phyloP scores from a whole-genome alignment of 2,113 vertebrate genomes.

The Alethe diademata region DNA sequence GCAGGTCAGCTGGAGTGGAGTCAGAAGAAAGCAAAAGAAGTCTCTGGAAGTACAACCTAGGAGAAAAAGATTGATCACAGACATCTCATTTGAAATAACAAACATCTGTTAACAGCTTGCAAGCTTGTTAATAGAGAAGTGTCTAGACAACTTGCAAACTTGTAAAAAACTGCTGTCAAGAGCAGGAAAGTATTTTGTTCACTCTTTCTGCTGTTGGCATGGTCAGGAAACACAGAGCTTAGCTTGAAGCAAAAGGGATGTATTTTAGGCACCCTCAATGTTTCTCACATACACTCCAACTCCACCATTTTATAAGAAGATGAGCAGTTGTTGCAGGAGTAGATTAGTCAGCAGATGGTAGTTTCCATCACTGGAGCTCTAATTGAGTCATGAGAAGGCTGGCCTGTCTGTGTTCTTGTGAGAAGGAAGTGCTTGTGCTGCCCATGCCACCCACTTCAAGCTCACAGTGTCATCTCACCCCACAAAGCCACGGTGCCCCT shows the following conservation, averaged over 20 bases:
- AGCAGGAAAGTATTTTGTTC: not conserved
- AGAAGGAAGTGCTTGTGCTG: not conserved
- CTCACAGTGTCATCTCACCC: not conserved
- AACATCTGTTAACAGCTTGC: not conserved
- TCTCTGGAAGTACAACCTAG: not conserved
- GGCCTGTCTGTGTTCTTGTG: not conserved
- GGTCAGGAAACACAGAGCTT: not conserved
- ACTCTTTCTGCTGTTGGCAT: not conserved
- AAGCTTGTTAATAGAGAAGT: not conserved
- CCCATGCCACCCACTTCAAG: not conserved
- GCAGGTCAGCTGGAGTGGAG: not conserved
- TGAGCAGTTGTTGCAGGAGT: not conserved
- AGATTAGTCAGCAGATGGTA: not conserved
- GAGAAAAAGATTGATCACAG: not conserved
- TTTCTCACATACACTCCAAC: not conserved
- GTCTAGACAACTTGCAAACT: not conserved
- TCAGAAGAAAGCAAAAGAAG: slow-evolving; percentile 35
- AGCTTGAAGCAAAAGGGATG: not conserved
- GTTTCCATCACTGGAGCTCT: not conserved
- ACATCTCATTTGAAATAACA: not conserved
- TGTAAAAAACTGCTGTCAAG: not conserved
- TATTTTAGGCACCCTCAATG: not conserved
- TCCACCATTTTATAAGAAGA: not conserved
- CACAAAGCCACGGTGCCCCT: not conserved
- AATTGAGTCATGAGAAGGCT: not conserved